phyloP scores from a whole-genome alignment of 2,888 invertebrate species.

The Cephus rjabovi region DNA sequence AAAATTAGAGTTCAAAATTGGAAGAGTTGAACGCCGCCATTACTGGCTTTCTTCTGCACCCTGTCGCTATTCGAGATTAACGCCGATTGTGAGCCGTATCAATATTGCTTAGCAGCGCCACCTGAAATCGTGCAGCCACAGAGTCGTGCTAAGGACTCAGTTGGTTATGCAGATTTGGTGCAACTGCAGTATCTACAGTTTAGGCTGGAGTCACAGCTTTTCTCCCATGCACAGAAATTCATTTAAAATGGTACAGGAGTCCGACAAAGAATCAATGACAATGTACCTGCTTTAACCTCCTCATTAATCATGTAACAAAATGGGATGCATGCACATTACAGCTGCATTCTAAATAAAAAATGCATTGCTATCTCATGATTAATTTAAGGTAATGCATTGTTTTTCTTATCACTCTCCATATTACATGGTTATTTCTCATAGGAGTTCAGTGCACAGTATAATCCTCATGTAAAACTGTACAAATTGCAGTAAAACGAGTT shows the following conservation, averaged over 20 bases:
- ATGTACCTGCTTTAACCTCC: background rate
- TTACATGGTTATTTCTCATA: background rate
- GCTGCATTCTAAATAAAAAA: background rate
- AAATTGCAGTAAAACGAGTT: constrained; percentile 4
- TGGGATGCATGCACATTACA: background rate
- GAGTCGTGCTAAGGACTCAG: background rate
- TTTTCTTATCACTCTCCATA: background rate
- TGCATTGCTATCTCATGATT: background rate
- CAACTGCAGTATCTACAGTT: background rate
- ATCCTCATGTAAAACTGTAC: constrained; percentile 7
- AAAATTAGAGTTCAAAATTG: constrained; percentile 36
- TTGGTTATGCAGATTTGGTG: background rate
- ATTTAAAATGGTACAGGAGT: background rate
- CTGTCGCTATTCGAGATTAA: constrained; percentile 10
- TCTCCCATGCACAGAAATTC: background rate
- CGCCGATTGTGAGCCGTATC: constrained; percentile 2
- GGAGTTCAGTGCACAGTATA: background rate
- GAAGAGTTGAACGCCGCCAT: constrained; percentile 46
- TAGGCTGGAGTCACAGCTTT: background rate
- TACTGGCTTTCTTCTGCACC: constrained; percentile 26
- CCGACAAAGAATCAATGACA: background rate
- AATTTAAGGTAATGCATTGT: background rate
- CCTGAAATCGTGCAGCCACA: background rate
- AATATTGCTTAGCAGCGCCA: constrained; percentile 13
- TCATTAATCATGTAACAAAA: background rate